phyloP scores from a whole-genome alignment of 2,888 invertebrate genomes.

The Melikaiella ostensackeni region DNA sequence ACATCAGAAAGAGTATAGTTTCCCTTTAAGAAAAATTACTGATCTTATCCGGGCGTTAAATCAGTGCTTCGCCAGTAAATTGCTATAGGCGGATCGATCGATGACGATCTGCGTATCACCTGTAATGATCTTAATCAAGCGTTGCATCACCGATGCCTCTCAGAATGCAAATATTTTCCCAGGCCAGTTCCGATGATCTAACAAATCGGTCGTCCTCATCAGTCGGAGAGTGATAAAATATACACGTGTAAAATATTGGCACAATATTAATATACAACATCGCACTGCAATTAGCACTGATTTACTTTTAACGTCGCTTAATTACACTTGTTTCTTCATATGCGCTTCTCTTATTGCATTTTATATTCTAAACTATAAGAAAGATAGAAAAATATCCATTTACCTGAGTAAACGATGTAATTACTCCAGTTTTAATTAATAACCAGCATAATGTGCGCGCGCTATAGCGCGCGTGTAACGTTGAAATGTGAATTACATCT shows the following conservation, averaged over 20 bases:
- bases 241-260: slow-evolving; percentile 27
- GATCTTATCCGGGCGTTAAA: not conserved
- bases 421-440: not conserved
- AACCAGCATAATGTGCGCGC: too few relatives aligned
- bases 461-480: too few relatives aligned
- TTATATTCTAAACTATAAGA: too few relatives aligned
- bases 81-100: slow-evolving; percentile 18
- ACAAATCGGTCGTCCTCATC: slow-evolving; percentile 28
- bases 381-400: not conserved
- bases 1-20: not conserved
- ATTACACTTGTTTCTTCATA: slow-evolving; percentile 20
- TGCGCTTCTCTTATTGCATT: slow-evolving; percentile 3
- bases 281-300: slow-evolving; percentile 24
- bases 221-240: not conserved
- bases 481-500: too few relatives aligned
- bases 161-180: slow-evolving; percentile 30
- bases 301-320: slow-evolving; percentile 21
- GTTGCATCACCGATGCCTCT: slow-evolving; percentile 29
- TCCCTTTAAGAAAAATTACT: not conserved
- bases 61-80: slow-evolving; percentile 8
- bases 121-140: slow-evolving; percentile 28
- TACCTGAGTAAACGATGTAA: not conserved
- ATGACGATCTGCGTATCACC: slow-evolving; percentile 31
- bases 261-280: slow-evolving; percentile 19
- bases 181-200: slow-evolving; percentile 33